Evolutionary conservation across 30 jellyfish, hydroid and myxozoan genomes (phyloP), one percentile per base, ranked within the genome.

Genomic region (Aurelia sp.): DNA sequence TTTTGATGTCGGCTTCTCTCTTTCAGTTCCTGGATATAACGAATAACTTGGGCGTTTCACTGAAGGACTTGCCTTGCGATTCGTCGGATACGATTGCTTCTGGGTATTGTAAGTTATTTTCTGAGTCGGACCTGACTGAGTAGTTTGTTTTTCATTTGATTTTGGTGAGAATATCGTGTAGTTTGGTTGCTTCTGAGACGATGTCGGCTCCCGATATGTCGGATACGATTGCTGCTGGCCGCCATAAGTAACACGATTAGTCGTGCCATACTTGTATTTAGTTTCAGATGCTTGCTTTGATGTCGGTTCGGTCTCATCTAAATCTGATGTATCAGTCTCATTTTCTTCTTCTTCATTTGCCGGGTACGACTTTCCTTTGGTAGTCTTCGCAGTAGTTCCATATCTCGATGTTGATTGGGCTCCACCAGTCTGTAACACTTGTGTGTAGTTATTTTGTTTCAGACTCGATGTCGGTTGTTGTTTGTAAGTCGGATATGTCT

Each of bases 181-280:
- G 18, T 76, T 76, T 12, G 21, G n/a, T 20, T 76, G 48, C 11
- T 19, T 11, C 41, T 61, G 76, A 30, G 48, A 11, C 53, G 86
- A 27, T 35, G 86, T 60, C 44, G 55, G 77, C n/a, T 40, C 62
- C 62, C 27, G 47, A 21, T 76, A 0, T 61, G 86, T 57, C 20
- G 86, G 76, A 19, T 53, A 27, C 53, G 85, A 21, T 23, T 15
- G 50, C 51, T 64, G 4, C 44, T 63, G 13, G 37, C 86, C 51
- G 3, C 66, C 73, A 5, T 59, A 57, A n/a, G 47, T 37, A 12
- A 35, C 59, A 11, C 85, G 74, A 74, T 55, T 74, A 0, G 27
- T 71, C 60, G 85, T 11, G 61, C 35, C 55, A 44, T 44, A 44
- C 15, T 44, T 44, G 15, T 7, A 44, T 44, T 44, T 13, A 44